Percentiles rank a stretch among this genome's conserved stretches.
Evolutionary conservation across 2,888 invertebrate genomes (phyloP).

Genomic region (Bombylius major): DNA sequence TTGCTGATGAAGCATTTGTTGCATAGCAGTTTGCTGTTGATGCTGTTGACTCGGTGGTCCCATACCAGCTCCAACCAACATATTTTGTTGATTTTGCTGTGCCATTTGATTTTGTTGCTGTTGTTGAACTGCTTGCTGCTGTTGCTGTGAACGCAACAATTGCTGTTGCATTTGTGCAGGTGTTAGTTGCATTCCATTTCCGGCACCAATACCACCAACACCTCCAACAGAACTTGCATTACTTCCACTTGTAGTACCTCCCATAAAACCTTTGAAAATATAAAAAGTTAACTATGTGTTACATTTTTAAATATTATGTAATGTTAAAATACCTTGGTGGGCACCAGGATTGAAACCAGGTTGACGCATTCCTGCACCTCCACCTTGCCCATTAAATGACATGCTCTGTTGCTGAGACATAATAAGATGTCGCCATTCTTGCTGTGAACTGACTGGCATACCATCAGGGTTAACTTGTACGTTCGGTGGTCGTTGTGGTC

Average conservation of each 20-base stretch:
- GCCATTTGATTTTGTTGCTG: conserved; percentile 24
- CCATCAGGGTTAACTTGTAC: conserved; percentile 46
- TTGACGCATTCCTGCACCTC: conserved; percentile 31
- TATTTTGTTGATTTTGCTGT: conserved; percentile 19
- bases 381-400: conserved; percentile 22
- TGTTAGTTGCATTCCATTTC: conserved; percentile 29
- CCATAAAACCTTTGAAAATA: conserved; percentile 28
- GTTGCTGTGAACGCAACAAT: conserved; percentile 37
- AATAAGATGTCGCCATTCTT: conserved; percentile 36
- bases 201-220: conserved; percentile 16
- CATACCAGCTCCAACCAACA: conserved; percentile 28
- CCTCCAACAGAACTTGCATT: conserved; percentile 11
- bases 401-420: conserved; percentile 39
- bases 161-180: conserved; percentile 43
- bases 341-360: conserved; percentile 30
- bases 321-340: conserved; percentile 12
- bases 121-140: conserved; percentile 34
- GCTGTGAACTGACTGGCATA: conserved; percentile 37
- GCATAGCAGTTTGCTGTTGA: conserved; percentile 21
- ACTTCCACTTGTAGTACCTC: conserved; percentile 11
- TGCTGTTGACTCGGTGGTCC: conserved; percentile 9
- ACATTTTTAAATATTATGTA: background rate
- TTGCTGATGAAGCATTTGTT: conserved; percentile 31
- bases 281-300: background rate
- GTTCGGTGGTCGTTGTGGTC: conserved; percentile 42